Evolutionary conservation across 2,113 vertebrate genomes (phyloP), one percentile per base, ranked within the genome.

Genomic region (Hippopotamus amphibius): DNA sequence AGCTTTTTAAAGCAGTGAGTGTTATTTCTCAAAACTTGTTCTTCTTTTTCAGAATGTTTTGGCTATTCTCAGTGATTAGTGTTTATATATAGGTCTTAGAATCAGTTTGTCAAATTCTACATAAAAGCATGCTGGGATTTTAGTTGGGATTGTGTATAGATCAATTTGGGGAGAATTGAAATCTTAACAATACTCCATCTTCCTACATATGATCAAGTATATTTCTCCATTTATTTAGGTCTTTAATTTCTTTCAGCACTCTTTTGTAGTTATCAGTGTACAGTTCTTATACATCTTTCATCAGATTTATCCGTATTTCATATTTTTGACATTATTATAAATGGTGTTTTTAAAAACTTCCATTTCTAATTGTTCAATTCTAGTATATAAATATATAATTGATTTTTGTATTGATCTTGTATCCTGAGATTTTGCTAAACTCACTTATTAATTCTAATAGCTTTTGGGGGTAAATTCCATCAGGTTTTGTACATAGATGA

Each of bases 11-110:
- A 69, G 86, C 43, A 77, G 46, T 72, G 22, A 71, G 6, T 28
- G 10, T 93, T 61, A 50, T 71, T 83, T n/a, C 61, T 82, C n/a
- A 26, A 86, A 9, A 72, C 88, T 90, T 30, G 10, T 59, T 83
- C 65, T 76, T 65, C 46, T 66, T 95, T 87, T 91, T 22, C 61
- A 26, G 57, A 26, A 74, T 61, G 15, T 41, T 80, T 83, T 61
- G 14, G 6, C 22, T 83, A 17, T 68, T 88, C n/a, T 88, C 33
- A 48, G 55, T 91, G 63, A 68, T 97, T 68, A 81, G 57, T 24
- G 88, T 80, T 57, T 79, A 72, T 14, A 7, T 93, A 59, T n/a
- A 63, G 57, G 30, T 88, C 92, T 91, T 83, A 93, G 81, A 93
- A 57, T 93, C 24, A 37, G n/a, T 14, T 59, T 82, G 22, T 71